These are phyloP conservation scores for Agrilus planipennis DNA, from an alignment of 1,140 invertebrate genomes.

Conservation along the genomic window DNA sequence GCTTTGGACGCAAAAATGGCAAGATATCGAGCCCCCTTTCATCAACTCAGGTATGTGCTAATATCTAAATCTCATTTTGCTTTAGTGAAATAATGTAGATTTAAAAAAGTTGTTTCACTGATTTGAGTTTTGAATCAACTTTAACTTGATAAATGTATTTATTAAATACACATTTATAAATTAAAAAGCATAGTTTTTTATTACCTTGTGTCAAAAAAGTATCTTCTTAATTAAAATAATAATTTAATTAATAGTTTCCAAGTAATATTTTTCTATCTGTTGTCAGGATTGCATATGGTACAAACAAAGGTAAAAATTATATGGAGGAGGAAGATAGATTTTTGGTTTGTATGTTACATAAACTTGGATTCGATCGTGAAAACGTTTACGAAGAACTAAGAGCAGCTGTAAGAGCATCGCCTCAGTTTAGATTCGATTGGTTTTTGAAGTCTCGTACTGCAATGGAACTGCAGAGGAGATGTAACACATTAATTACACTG, in stretches of 20 bases:
- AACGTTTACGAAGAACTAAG: conserved; percentile 97
- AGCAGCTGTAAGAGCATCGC: conserved; percentile 82
- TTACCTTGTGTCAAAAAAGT: too few relatives aligned
- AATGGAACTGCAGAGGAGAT: conserved; percentile 89
- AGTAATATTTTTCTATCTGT: too few relatives aligned
- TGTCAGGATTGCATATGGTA: conserved; percentile 93
- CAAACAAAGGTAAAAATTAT: conserved; percentile 99
- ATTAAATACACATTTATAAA: too few relatives aligned
- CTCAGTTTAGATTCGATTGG: conserved; percentile 98
- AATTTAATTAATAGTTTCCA: too few relatives aligned
- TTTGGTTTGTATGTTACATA: conserved; percentile 96
- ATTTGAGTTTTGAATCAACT: too few relatives aligned
- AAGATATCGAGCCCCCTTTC: conserved; percentile 93
- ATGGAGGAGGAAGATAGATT: conserved; percentile 98
- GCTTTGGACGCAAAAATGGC: conserved; percentile 98
- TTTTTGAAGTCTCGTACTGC: conserved; percentile 97
- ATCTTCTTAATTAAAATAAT: too few relatives aligned
- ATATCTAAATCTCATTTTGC: too few relatives aligned
- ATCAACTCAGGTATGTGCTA: too few relatives aligned
- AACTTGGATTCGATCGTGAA: conserved; percentile 97
- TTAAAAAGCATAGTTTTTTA: too few relatives aligned
- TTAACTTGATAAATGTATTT: too few relatives aligned
- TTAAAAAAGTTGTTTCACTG: too few relatives aligned
- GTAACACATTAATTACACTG: conserved; percentile 95
- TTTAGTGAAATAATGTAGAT: too few relatives aligned